Base-by-base conservation (phyloP, 64 coral and sea anemone species). In the Hydrozoanthus tunicans region DNA sequence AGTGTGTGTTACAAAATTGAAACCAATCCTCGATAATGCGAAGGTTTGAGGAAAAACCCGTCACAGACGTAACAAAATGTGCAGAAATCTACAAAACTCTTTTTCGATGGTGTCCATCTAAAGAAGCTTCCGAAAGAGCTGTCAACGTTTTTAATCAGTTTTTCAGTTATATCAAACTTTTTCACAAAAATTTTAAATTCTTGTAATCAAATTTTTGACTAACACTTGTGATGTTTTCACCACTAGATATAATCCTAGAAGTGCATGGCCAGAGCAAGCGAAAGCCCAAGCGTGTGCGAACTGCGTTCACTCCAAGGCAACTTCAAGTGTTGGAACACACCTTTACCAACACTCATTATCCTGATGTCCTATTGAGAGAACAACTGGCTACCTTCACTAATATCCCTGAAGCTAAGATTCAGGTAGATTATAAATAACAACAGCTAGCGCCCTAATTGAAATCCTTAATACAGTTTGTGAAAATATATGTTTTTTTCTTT, bases 281-380 rank as follows among this genome's bases (percentile, higher is more conserved):
- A 79, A 96, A 96, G 58, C 95, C 95, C 73, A 91, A 88, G 66
- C 92, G 95, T 53, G 86, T 96, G 83, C 92, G 95, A 13, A 96
- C 95, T 15, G 93, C 92, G 53, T 97, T 97, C 51, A 94, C 95
- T 3, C 95, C 95, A 77, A 80, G 89, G 59, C 95, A 97, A 73
- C 92, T 97, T 25, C 95, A 97, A 89, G 95, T 97, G 7, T 67
- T 97, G 62, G 95, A 97, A 32, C 92, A 97, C 83, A 93, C 95
- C 11, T 97, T 97, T 64, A 4, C 77, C 55, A 97, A 90, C 69
- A 97, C 95, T 55, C 95, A 97, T 64, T 97, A 97, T 56, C 95
- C 95, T n/a, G 95, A 97, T 94, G 90, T 97, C 15, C 58, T 97
- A 23, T 62, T 97, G 56, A 89, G 95, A 82, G 95, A 97, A 20